A percentile compares a stretch with the other conserved stretches of the same genome.
Evolutionary conservation across 2,888 invertebrate species (phyloP).

Genomic region (Saturnia japonica): DNA sequence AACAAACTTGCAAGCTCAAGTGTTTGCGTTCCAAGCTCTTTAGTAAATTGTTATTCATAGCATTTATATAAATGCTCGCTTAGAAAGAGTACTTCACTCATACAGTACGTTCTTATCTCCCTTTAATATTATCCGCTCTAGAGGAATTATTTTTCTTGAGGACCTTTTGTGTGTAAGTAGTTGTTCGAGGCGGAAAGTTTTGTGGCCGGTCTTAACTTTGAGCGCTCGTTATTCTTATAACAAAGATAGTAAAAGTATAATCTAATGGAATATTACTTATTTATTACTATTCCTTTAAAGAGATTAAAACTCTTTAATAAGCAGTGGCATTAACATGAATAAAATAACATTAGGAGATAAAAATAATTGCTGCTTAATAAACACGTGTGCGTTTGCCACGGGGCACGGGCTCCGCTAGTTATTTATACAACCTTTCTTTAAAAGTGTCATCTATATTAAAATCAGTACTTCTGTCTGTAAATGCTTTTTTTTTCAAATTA

Average conservation of each 20-base stretch:
- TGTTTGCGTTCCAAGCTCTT: slow-evolving; percentile 77
- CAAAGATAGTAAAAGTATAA: slow-evolving; percentile 10
- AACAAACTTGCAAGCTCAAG: slow-evolving; percentile 77
- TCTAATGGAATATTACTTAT: not conserved
- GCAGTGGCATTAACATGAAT: too few species aligned
- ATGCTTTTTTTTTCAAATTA: too few species aligned
- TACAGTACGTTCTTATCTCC: slow-evolving; percentile 60
- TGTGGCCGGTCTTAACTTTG: slow-evolving; percentile 29
- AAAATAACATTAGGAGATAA: too few species aligned
- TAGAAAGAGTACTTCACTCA: slow-evolving; percentile 75
- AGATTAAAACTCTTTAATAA: too few species aligned
- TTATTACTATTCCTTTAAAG: not conserved
- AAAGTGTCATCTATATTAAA: too few species aligned
- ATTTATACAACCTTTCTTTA: too few species aligned
- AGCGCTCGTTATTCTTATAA: slow-evolving; percentile 24
- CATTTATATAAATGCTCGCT: slow-evolving; percentile 72
- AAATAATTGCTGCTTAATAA: too few species aligned
- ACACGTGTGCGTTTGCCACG: too few species aligned
- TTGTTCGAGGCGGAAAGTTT: slow-evolving; percentile 50
- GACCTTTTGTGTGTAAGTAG: slow-evolving; percentile 52
- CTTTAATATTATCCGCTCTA: slow-evolving; percentile 68
- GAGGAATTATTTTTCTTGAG: slow-evolving; percentile 59
- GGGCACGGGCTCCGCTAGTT: too few species aligned
- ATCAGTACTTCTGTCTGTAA: too few species aligned
- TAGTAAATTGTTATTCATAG: slow-evolving; percentile 81